phyloP scores from a whole-genome alignment of 2,888 invertebrate genomes.

The Leptogaster cylindrica region DNA sequence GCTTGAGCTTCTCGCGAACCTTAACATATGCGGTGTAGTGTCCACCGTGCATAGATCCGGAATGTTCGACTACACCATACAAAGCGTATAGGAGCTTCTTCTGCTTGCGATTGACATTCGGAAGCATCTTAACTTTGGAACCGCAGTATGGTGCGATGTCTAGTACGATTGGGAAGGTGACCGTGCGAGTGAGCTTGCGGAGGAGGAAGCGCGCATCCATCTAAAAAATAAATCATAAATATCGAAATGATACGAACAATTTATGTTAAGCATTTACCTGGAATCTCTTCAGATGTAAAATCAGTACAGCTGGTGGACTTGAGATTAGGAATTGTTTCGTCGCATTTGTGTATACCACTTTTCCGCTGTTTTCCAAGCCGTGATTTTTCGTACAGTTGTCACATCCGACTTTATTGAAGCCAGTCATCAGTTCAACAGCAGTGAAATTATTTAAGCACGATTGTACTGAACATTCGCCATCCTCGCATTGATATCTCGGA shows the following conservation, averaged over 20 bases:
- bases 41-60: slow-evolving; percentile 84
- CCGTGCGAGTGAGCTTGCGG: slow-evolving; percentile 84
- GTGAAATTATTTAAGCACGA: slow-evolving; percentile 94
- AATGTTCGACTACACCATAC: slow-evolving; percentile 95
- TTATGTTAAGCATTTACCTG: slow-evolving; percentile 63
- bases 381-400: slow-evolving; percentile 83
- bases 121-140: slow-evolving; percentile 68
- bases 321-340: slow-evolving; percentile 87
- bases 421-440: slow-evolving; percentile 86
- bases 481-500: slow-evolving; percentile 74
- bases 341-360: slow-evolving; percentile 80
- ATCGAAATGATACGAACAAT: background rate
- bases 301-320: slow-evolving; percentile 90
- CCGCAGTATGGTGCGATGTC: slow-evolving; percentile 93
- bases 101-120: slow-evolving; percentile 69
- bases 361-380: slow-evolving; percentile 72
- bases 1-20: slow-evolving; percentile 70
- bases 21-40: slow-evolving; percentile 95
- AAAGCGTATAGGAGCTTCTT: slow-evolving; percentile 81
- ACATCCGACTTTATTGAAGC: slow-evolving; percentile 92
- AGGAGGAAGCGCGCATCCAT: slow-evolving; percentile 75
- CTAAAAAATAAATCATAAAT: slow-evolving; percentile 67
- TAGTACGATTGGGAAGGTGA: slow-evolving; percentile 83
- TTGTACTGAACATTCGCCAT: slow-evolving; percentile 82
- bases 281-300: slow-evolving; percentile 94